A percentile compares a stretch with the other conserved stretches of the same genome.
Evolutionary conservation across 2,113 vertebrate species (phyloP).

Genomic region (Anhinga rufa): DNA sequence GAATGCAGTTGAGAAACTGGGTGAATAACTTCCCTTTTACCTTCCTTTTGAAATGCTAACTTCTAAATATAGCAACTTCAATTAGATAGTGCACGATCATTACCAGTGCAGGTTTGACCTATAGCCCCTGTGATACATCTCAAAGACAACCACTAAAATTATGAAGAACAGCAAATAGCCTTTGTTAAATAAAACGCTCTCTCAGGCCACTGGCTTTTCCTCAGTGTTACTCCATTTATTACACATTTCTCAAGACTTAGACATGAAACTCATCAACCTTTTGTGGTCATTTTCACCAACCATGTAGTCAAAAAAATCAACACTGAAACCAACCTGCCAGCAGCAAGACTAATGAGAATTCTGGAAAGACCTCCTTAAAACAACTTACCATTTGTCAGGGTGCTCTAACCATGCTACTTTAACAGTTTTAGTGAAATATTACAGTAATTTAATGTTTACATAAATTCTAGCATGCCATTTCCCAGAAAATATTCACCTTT

Average conservation of each 20-base stretch:
- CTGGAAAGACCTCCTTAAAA: not conserved
- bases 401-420: not conserved
- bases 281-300: not conserved
- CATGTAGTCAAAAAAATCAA: not conserved
- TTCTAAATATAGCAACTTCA: not conserved
- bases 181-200: not conserved
- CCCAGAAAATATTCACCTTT: slow-evolving; percentile 78
- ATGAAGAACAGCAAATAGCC: not conserved
- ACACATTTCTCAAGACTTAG: not conserved
- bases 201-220: not conserved
- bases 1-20: not conserved
- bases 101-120: not conserved
- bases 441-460: not conserved
- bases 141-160: not conserved
- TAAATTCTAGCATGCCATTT: not conserved
- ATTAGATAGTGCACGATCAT: not conserved
- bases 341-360: not conserved
- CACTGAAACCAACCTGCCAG: not conserved
- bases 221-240: not conserved
- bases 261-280: not conserved
- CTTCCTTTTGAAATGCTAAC: not conserved
- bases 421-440: not conserved
- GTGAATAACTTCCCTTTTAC: not conserved
- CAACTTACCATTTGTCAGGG: not conserved
- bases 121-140: not conserved